Conservation (phyloP, 2,888 invertebrate species). For the Apamea epomidion region DNA sequence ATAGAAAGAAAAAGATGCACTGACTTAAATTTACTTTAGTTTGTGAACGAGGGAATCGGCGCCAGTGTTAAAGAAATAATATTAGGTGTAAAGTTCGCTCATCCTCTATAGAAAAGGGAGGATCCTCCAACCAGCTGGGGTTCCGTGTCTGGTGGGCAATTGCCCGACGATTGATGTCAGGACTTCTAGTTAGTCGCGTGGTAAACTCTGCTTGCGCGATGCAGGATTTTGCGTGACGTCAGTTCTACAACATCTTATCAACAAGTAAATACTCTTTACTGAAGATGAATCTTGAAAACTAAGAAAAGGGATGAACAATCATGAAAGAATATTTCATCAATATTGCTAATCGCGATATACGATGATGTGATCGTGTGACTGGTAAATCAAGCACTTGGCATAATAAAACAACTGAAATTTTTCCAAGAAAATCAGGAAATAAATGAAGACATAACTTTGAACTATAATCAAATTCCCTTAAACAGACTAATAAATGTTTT, state of each 20-base stretch:
- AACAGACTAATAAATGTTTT: conserved; percentile 19
- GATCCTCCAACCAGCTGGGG: background rate
- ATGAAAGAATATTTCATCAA: background rate
- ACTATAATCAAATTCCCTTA: conserved; percentile 8
- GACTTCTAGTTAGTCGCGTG: no score
- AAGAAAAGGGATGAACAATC: background rate
- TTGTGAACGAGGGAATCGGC: no score
- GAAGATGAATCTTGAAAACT: background rate
- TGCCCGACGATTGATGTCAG: no score
- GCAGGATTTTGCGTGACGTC: background rate
- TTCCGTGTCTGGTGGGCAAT: no score
- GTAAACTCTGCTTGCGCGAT: background rate
- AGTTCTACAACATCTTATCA: background rate
- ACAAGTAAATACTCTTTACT: background rate
- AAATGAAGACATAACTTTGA: background rate
- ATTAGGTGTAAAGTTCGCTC: background rate
- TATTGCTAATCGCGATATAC: background rate
- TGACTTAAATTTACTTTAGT: no score
- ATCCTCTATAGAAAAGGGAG: background rate
- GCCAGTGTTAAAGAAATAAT: background rate
- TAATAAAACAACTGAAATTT: background rate
- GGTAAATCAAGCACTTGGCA: background rate
- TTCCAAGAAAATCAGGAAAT: background rate
- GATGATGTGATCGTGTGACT: background rate
- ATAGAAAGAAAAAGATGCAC: no score